phyloP scores from a whole-genome alignment of 2,888 invertebrate species.

The Pyrrhosoma nymphula region DNA sequence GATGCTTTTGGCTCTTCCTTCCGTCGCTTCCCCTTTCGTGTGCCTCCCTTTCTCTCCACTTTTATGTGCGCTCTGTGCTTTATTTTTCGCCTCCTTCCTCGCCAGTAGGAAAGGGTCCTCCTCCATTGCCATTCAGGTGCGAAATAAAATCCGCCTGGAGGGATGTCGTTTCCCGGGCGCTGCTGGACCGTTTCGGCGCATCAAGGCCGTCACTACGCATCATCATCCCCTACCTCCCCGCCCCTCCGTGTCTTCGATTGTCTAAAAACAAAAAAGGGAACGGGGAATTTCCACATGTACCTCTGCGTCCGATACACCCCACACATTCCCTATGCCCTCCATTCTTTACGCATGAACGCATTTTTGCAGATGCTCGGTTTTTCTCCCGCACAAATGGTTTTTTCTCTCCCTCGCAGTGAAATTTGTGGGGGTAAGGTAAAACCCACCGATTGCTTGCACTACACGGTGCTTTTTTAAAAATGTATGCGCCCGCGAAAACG shows the following conservation, averaged over 20 bases:
- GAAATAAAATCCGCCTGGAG: background rate
- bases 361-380: background rate
- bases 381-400: background rate
- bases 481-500: no score
- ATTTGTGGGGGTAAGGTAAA: background rate
- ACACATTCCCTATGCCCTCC: background rate
- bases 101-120: background rate
- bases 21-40: background rate
- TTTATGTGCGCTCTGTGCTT: background rate
- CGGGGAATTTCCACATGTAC: no score
- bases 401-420: no score
- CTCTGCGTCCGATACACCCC: no score
- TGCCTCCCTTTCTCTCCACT: background rate
- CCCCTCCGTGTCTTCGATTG: no score
- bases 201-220: no score
- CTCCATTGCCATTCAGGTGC: background rate
- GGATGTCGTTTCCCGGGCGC: background rate
- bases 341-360: background rate
- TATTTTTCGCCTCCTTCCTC: no score
- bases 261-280: no score
- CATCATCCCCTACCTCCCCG: no score
- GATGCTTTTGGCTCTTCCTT: background rate
- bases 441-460: background rate
- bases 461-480: background rate
- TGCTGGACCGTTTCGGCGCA: no score